A percentile compares a stretch with the other conserved stretches of the same genome.
phyloP scores from a whole-genome alignment of 2,888 invertebrate genomes.

The Erebia epiphron region DNA sequence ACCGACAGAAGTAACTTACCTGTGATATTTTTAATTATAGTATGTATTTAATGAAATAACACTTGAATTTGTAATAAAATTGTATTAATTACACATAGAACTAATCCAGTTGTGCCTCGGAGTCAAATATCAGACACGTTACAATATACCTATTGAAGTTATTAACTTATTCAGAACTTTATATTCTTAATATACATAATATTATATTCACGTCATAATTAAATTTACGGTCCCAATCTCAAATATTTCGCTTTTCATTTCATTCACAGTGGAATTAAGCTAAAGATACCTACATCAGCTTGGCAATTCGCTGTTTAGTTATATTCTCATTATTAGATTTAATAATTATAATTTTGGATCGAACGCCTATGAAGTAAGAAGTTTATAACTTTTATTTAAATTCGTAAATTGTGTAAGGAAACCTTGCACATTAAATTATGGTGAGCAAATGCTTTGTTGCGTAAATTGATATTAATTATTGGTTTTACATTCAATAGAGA shows the following conservation, averaged over 20 bases:
- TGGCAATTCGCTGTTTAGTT: too few species aligned
- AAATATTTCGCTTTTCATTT: neutral
- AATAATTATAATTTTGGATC: slow-evolving; percentile 39
- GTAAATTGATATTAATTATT: slow-evolving; percentile 20
- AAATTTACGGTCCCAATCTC: neutral
- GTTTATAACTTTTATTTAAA: slow-evolving; percentile 55
- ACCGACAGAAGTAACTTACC: neutral
- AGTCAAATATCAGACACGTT: slow-evolving; percentile 46
- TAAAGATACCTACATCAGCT: too few species aligned
- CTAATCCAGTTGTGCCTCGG: slow-evolving; percentile 62
- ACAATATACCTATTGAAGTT: slow-evolving; percentile 48
- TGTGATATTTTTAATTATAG: neutral
- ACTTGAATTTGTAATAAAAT: slow-evolving; percentile 58
- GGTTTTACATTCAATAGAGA: slow-evolving; percentile 36
- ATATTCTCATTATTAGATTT: slow-evolving; percentile 17
- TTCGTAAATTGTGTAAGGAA: slow-evolving; percentile 61
- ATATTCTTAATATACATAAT: neutral
- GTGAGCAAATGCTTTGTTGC: slow-evolving; percentile 43
- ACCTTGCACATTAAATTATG: slow-evolving; percentile 32
- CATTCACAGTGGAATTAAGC: too few species aligned
- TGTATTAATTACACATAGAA: slow-evolving; percentile 66
- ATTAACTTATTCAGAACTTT: slow-evolving; percentile 5
- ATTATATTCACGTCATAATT: neutral
- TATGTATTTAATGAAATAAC: too few species aligned
- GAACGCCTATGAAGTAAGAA: slow-evolving; percentile 49